Conservation (phyloP, 2,888 invertebrate species). For the Lepetodrilus schrolli region DNA sequence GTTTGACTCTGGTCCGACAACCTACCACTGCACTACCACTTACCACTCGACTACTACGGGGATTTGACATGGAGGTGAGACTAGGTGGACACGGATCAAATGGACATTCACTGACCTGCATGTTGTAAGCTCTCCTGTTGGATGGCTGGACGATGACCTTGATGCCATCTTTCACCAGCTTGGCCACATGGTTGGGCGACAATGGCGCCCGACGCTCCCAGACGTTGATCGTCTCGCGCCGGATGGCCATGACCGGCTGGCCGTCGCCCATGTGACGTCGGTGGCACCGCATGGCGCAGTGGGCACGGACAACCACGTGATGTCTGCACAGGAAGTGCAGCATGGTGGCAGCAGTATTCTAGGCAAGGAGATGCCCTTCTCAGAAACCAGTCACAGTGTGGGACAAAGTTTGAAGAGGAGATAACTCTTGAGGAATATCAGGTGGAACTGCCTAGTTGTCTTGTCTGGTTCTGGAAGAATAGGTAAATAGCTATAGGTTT, state of each 20-base stretch:
- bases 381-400: too few species aligned
- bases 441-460: too few species aligned
- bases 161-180: conserved; percentile 90
- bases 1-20: too few species aligned
- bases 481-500: too few species aligned
- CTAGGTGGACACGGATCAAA: too few species aligned
- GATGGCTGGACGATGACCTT: conserved; percentile 97
- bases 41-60: too few species aligned
- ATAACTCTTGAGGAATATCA: too few species aligned
- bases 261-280: background rate
- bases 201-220: conserved; percentile 90
- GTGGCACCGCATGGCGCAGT: background rate
- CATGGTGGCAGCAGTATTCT: too few species aligned
- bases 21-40: too few species aligned
- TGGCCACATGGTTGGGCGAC: conserved; percentile 91
- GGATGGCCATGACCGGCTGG: conserved; percentile 62
- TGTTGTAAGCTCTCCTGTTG: conserved; percentile 96
- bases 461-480: too few species aligned
- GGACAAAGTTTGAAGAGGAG: too few species aligned
- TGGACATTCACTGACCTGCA: conserved; percentile 85
- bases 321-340: background rate
- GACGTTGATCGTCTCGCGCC: conserved; percentile 78
- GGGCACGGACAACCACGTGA: background rate
- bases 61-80: background rate
- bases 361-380: too few species aligned